Base-by-base conservation (phyloP, 2,113 vertebrate species). In the Anguilla japonica region DNA sequence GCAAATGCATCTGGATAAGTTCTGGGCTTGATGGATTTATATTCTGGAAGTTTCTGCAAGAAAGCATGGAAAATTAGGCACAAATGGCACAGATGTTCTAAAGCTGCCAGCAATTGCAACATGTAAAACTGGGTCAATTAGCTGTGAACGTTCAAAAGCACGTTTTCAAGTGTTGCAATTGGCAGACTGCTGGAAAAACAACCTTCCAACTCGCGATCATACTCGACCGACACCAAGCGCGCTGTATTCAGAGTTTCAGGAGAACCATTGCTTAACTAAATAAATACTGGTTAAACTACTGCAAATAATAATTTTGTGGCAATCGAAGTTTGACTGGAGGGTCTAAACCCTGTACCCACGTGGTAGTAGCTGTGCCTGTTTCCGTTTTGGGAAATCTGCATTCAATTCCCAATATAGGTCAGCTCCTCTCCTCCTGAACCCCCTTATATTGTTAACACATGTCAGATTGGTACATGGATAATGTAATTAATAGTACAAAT, bases 51-150 rank as follows among this genome's bases (percentile, higher is more conserved):
- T 57, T 57, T 18, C 15, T 34, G n/a, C 13, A 60, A 60, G 53
- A 63, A 81, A 86, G 79, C 56, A 79, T 40, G 14, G 79, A 86
- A 63, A 80, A 86, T 86, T 85, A 80, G 75, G 75, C 11, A 39
- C 75, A 80, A 85, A 85, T 85, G 84, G 75, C 43, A 75, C 75
- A 85, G 75, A 85, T 85, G 84, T 80, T 85, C 75, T 11, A 57
- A 39, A 80, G 34, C 84, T 0, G 82, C 82, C 43, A 34, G 43
- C 82, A 57, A 83, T 57, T 57, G 46, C 82, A 34, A 80, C 46
- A 80, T 71, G 53, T 85, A 75, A 80, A 34, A 75, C 34, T 83
- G 75, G 84, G 84, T 80, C 75, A 85, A 85, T 50, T 53, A 80
- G 29, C 84, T 39, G 29, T 22, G 50, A 85, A 85, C 75, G 56